Base-by-base conservation (phyloP, 2,888 invertebrate species). In the Pyrochroa serraticornis region DNA sequence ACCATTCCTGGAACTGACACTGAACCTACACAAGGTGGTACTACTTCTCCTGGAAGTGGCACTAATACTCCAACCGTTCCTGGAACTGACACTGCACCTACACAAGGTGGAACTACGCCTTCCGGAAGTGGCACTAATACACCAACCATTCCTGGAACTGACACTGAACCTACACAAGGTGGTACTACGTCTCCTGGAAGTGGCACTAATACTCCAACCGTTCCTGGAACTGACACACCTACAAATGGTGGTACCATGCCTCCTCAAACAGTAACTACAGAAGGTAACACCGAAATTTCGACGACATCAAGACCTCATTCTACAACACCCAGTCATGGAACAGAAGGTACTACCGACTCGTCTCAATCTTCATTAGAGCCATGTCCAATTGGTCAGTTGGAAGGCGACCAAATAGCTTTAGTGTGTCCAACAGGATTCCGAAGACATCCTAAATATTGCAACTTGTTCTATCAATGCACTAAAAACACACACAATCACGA, bases 401-500 rank as follows among this genome's bases (percentile, higher is more conserved):
- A 87, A 47, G 85, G 86, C 12, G 87, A 90, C 60, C 92, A 93
- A 79, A 82, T 87, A 62, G 79, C 87, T 8, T 84, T 88, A 53
- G 85, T 91, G 1, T 93, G 93, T 73, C 93, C 93, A 6, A 90
- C 92, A 5, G 92, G 92, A 34, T 93, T 93, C 78, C 85, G 84
- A 71, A 83, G 91, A 63, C 92, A 93, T 82, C 92, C 93, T 0
- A 90, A 89, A 74, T 87, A 89, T 72, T 93, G 93, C 70, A 90
- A 91, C 71, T 78, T 91, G 67, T 92, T 93, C 80, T 93, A 93
- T 74, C 93, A 93, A 76, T 93, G 93, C 70, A 88, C 87, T 10
- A 85, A 84, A 66, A 83, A 84, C 54, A 80, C 84, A 6, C 83
- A 85, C 30, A 86, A 80, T 41, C 86, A 87, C 72, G 88, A 92